Evolutionary conservation across 1,140 invertebrate genomes (phyloP), one percentile per base, ranked within the genome.

Genomic region (Pteromalus puparum): DNA sequence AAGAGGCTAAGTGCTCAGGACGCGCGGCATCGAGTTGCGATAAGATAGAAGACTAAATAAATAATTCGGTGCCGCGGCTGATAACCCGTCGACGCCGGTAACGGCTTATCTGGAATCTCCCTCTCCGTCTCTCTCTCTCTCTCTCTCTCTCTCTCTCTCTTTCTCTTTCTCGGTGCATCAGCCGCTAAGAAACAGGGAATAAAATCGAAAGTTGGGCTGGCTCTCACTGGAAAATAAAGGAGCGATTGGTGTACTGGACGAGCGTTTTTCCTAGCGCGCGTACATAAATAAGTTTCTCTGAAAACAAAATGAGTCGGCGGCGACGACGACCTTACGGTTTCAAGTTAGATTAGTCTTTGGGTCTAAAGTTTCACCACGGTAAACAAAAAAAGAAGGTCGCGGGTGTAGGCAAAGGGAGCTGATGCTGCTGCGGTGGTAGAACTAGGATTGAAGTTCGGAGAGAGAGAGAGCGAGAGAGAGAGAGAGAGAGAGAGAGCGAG

Each of bases 1-100:
- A 30, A 81, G 79, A 81, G 68, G 65, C 68, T 82, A 82, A 74
- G 65, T 68, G 53, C 83, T 86, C 84, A 77, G 87, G 82, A 83
- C 80, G 89, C 84, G 87, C 78, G 79, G 87, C 88, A 90, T 90
- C 88, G 87, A 82, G 70, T 80, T 67, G 26, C 87, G 90, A 90
- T 92, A 92, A 91, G 89, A 90, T 90, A 91, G 48, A 82, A 82
- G 88, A 86, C 87, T 89, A 91, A 90, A 91, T 91, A 91, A 92
- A 91, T 92, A 91, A 90, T 91, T 91, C 89, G 90, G 90, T 85
- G 90, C 88, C 89, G 90, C 89, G 88, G 89, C 42, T 73, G 79
- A 81, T 81, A 81, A 81, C 34, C 87, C 89, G 87, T 87, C 86
- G 87, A 87, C 87, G 88, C 89, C 90, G 90, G 91, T 91, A 91